These are phyloP conservation scores for Notolabrus celidotus DNA, from an alignment of 2,797 vertebrate species.

Conservation along the genomic window DNA sequence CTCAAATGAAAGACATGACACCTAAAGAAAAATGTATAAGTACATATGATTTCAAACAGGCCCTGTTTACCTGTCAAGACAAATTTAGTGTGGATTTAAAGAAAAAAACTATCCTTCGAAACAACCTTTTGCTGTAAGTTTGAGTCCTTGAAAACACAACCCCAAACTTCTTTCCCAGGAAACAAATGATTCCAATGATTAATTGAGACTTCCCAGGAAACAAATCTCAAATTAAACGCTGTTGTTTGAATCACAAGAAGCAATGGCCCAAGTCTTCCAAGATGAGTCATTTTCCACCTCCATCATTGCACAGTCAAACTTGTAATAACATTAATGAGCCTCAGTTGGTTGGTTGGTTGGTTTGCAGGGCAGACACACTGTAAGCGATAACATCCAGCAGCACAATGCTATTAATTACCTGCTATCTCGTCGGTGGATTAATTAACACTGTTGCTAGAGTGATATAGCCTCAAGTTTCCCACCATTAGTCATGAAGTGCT, in stretches of 20 bases:
- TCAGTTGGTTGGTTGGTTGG: conserved; percentile 39
- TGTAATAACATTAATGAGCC: conserved; percentile 60
- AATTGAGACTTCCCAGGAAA: conserved; percentile 38
- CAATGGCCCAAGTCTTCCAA: conserved; percentile 21
- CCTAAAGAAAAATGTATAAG: too few species aligned
- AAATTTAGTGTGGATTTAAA: too few species aligned
- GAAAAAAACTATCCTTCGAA: too few species aligned
- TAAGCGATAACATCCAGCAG: conserved; percentile 75
- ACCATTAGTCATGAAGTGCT: conserved; percentile 65
- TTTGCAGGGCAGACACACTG: conserved; percentile 53
- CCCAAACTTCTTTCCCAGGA: conserved; percentile 7
- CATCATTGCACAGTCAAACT: conserved; percentile 49
- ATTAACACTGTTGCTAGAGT: conserved; percentile 71
- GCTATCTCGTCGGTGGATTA: conserved; percentile 76
- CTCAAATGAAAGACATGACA: too few species aligned
- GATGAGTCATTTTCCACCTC: conserved; percentile 48
- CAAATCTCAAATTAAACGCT: conserved; percentile 41
- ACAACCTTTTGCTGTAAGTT: conserved; percentile 10
- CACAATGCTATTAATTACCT: conserved; percentile 81
- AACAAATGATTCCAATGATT: conserved; percentile 18
- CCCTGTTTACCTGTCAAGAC: neutral
- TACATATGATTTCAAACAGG: too few species aligned
- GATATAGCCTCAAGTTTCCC: conserved; percentile 66
- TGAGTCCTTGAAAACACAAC: neutral
- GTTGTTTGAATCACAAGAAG: conserved; percentile 29